Conservation (phyloP, 2,113 vertebrate genomes). For the Lagopus leucura region DNA sequence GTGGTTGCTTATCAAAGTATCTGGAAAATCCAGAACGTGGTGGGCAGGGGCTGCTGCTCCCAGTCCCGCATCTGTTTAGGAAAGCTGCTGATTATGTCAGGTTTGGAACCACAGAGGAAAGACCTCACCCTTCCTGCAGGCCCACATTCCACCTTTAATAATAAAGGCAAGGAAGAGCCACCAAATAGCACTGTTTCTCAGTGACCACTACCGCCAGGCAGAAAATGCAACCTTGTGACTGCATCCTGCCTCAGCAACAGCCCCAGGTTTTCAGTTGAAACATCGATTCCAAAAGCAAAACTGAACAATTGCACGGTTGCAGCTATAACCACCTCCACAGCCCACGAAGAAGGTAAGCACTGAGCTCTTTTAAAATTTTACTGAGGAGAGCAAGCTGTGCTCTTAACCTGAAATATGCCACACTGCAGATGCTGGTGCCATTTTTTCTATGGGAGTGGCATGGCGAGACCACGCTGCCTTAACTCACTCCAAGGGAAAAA, state of each 20-base stretch:
- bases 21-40: neutral
- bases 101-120: conserved; percentile 21
- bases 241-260: neutral
- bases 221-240: neutral
- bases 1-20: neutral
- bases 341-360: neutral
- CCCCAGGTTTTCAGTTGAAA: neutral
- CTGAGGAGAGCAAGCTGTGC: neutral
- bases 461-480: neutral
- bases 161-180: conserved; percentile 32
- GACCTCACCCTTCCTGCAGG: conserved; percentile 65
- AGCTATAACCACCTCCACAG: neutral
- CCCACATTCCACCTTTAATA: conserved; percentile 60
- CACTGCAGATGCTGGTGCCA: neutral
- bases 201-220: neutral
- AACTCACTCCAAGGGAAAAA: neutral
- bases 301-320: neutral
- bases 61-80: neutral
- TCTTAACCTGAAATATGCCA: rapidly evolving
- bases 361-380: rapidly evolving
- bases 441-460: neutral
- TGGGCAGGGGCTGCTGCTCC: neutral
- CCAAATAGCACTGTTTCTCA: neutral
- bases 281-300: neutral
- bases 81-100: neutral